Evolutionary conservation across 2,888 invertebrate genomes (phyloP), one percentile per base, ranked within the genome.

Genomic region (Cremastinae sp.): DNA sequence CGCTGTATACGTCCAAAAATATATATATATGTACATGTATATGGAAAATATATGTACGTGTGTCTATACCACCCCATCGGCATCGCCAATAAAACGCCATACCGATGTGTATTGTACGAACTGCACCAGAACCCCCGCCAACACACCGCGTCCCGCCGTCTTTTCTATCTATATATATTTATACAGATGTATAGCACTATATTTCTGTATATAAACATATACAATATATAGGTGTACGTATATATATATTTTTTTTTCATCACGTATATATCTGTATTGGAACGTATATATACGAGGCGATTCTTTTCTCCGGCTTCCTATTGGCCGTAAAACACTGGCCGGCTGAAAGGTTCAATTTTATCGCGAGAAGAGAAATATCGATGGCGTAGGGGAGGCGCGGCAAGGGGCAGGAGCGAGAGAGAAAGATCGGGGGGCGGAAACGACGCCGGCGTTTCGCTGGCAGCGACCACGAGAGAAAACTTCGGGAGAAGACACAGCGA

Each of bases 311-410:
- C 81, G 82, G 84, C 83, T 85, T 86, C 82, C 88, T 86, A 88
- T 88, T 89, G 89, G 88, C 85, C 86, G 87, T 89, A 86, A 89
- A 89, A 88, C 86, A 88, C 86, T 85, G 88, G 84, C 85, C 85
- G 85, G 84, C 86, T 86, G 86, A 88, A 87, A 88, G 86, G 84
- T 89, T 85, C 86, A 88, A 89, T 89, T 88, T 88, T 87, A 88
- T 88, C 85, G 86, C 83, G 78, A 81, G 81, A 80, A 85, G 82
- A 86, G 85, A 87, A 87, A 86, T 87, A 86, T 87, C 84, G 87
- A 85, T 86, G n/a, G 87, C 83, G 80, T 84, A 83, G 83, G 74
- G 83, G 81, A 83, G 68, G 64, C 45, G 72, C n/a, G 72, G 73
- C 10, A n/a, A n/a, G 51, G 51, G 36, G n/a, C 34, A 45, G 43